Evolutionary conservation across 1,140 invertebrate species (phyloP).

Genomic region (Drosophila tsacasi): DNA sequence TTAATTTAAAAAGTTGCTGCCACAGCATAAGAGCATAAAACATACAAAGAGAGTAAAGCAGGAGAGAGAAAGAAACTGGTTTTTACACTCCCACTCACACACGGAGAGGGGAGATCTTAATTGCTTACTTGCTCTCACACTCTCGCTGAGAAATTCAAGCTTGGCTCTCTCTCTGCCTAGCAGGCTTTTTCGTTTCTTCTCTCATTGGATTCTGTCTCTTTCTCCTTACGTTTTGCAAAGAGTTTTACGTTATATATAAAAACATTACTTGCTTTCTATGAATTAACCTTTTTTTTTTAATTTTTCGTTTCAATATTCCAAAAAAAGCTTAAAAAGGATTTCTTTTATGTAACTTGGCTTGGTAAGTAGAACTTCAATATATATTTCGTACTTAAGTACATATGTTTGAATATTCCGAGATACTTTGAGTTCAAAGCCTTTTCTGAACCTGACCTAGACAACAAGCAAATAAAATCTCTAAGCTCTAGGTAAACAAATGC

Average conservation of each 20-base stretch:
- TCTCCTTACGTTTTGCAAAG: conserved; percentile 3
- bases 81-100: conserved; percentile 65
- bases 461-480: conserved; percentile 16
- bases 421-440: not conserved
- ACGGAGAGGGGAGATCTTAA: conserved; percentile 12
- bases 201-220: not conserved
- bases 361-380: not conserved
- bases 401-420: too few species aligned
- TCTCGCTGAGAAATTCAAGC: not conserved
- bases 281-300: not conserved
- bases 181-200: conserved; percentile 13
- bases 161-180: not conserved
- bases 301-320: not conserved
- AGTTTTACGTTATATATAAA: conserved; percentile 1
- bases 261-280: not conserved
- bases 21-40: conserved; percentile 56
- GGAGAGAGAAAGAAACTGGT: conserved; percentile 69
- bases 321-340: not conserved
- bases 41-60: conserved; percentile 27
- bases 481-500: not conserved
- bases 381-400: not conserved
- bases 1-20: conserved; percentile 75
- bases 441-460: conserved; percentile 45
- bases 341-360: not conserved
- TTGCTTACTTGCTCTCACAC: conserved; percentile 20